Evolutionary conservation across 2,888 invertebrate genomes (phyloP).

Genomic region (Torymus texanus): DNA sequence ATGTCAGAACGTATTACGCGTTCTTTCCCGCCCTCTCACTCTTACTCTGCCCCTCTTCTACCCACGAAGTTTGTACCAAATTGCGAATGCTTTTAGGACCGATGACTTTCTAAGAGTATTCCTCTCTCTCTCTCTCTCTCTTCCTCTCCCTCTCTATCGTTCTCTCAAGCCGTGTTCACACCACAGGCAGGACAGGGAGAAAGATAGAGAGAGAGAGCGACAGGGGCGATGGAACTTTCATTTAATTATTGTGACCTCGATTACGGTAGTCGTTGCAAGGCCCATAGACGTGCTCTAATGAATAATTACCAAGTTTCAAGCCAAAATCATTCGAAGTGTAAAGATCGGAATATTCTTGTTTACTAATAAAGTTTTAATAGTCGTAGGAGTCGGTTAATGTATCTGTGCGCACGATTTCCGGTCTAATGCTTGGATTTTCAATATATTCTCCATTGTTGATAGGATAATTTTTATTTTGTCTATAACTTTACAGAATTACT

Average conservation of each 20-base stretch:
- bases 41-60: neutral
- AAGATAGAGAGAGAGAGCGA: neutral
- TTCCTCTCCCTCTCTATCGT: neutral
- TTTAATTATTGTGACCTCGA: slow-evolving; percentile 43
- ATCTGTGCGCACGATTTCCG: too few relatives aligned
- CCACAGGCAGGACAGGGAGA: neutral
- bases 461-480: too few relatives aligned
- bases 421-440: too few relatives aligned
- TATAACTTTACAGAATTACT: too few relatives aligned
- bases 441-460: too few relatives aligned
- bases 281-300: slow-evolving; percentile 24
- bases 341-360: slow-evolving; percentile 8
- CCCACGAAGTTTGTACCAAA: neutral
- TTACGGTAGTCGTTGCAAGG: slow-evolving; percentile 25
- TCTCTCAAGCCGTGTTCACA: neutral
- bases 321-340: neutral
- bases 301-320: slow-evolving; percentile 34
- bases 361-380: slow-evolving; percentile 24
- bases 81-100: neutral
- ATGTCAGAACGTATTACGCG: neutral
- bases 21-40: neutral
- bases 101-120: neutral
- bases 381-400: too few relatives aligned
- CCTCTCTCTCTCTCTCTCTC: neutral
- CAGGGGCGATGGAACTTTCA: slow-evolving; percentile 25